phyloP scores from a whole-genome alignment of 2,888 invertebrate species.

The Pammene fasciana region DNA sequence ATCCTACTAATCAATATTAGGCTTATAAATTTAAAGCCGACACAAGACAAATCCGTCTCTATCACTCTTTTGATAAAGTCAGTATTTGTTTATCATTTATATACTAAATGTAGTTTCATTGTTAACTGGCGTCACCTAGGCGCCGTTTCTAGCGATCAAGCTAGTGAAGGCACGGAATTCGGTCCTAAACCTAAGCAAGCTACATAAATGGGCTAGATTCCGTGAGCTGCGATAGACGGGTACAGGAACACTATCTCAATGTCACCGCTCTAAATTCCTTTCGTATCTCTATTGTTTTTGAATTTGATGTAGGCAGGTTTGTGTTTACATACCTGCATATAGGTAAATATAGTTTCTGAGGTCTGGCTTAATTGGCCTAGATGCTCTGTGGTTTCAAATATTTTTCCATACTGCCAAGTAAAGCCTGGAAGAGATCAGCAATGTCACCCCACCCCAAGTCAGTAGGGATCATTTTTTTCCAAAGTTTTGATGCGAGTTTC shows the following conservation, averaged over 20 bases:
- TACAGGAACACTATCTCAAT: constrained; percentile 29
- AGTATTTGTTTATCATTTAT: constrained; percentile 5
- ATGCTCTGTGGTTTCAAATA: no score
- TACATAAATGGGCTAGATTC: constrained; percentile 21
- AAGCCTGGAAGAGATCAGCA: no score
- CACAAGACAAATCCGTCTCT: neutral
- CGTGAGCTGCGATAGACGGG: constrained; percentile 7
- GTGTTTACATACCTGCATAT: neutral
- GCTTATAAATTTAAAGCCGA: constrained; percentile 11
- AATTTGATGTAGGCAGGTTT: constrained; percentile 25
- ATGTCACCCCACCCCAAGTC: no score
- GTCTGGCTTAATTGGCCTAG: no score
- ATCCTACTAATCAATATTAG: constrained; percentile 27
- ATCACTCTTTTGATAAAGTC: neutral
- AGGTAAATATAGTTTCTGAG: no score
- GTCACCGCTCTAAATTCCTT: constrained; percentile 41
- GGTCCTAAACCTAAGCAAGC: constrained; percentile 8
- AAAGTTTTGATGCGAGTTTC: no score
- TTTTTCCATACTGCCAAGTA: no score
- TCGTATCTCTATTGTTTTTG: constrained; percentile 30
- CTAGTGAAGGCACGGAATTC: constrained; percentile 23
- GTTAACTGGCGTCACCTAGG: constrained; percentile 24
- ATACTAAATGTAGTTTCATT: constrained; percentile 13
- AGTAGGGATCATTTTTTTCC: no score
- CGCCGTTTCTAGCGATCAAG: constrained; percentile 19